Conservation (phyloP, 1,140 invertebrate genomes). For the Dysdera silvatica region DNA sequence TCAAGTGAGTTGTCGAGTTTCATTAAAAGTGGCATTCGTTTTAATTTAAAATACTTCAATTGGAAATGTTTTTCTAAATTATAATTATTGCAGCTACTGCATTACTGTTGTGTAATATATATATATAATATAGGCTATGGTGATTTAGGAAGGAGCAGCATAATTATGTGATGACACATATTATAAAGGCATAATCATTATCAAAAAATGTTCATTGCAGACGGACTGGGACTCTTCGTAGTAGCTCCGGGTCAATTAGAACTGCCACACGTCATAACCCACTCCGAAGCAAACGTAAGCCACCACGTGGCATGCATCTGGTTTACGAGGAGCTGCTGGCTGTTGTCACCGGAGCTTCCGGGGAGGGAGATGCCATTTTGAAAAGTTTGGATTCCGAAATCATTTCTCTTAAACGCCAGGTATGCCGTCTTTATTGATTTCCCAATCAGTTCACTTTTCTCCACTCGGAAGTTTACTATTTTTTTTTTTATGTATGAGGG, state of each 20-base stretch:
- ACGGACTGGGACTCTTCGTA: slow-evolving; percentile 65
- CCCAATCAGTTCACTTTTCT: not conserved
- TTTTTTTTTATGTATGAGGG: slow-evolving; percentile 46
- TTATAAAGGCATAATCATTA: no score
- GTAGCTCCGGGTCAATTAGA: slow-evolving; percentile 56
- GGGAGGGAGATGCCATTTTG: slow-evolving; percentile 72
- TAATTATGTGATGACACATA: no score
- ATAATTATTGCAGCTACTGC: no score
- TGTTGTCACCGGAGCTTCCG: slow-evolving; percentile 62
- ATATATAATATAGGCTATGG: no score
- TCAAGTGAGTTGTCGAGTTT: slow-evolving; percentile 27
- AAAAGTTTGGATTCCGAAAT: slow-evolving; percentile 87
- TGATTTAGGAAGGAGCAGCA: no score
- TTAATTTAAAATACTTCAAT: no score
- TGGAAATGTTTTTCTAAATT: no score
- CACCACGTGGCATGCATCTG: slow-evolving; percentile 91
- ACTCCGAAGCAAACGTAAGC: slow-evolving; percentile 69
- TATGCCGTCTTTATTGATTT: slow-evolving; percentile 45
- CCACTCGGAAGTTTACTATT: not conserved
- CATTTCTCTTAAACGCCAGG: slow-evolving; percentile 86
- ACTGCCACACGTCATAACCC: slow-evolving; percentile 42
- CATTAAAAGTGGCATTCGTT: no score
- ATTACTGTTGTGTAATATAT: no score
- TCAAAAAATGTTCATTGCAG: slow-evolving; percentile 49
- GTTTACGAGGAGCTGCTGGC: slow-evolving; percentile 90